Base-by-base conservation (phyloP, 2,888 invertebrate genomes). In the Eledone cirrhosa region DNA sequence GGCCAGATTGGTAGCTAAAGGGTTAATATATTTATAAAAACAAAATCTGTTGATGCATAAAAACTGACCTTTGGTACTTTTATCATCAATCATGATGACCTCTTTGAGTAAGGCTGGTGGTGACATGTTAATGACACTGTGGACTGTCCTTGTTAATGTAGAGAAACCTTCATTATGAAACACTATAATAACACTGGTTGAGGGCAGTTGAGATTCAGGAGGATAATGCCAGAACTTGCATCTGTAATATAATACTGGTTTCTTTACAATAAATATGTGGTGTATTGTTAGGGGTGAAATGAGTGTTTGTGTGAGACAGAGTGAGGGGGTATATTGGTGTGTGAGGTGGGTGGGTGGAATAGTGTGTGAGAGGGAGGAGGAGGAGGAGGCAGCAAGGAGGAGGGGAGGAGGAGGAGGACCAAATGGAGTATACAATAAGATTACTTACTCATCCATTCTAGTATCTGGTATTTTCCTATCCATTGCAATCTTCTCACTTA, bases 221-320 rank as follows among this genome's bases (percentile, higher is more conserved):
- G 93, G 93, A 0, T 98, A 99, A 87, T 97, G 94, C 98, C 98
- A 99, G 91, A 95, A 95, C 88, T 95, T 95, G 91, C 99, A 99
- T 90, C 94, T 94, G 82, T 33, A 87, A 82, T 48, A 31, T 48
- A 8, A 75, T 24, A 41, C 4, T 14, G 22, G 24, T 3, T 19
- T 22, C 2, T 31, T 41, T 29, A 19, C 33, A 33, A n/a, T 16
- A 24, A 24, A 31, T 19, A 69, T 47, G 27, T 5, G n/a, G n/a
- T 7, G 8, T 7, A 33, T 33, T 33, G 33, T 8, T 7, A 33
- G 33, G 3, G 33, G 8, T 7, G 8, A 33, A 33, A 33, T 8
- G 8, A 33, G 8, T 33, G 8, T 3, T 8, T 33, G 3, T 33
- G 33, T 33, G 33, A 33, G 8, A 8, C 8, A 8, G 33, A 8